Percentiles rank a stretch among this genome's conserved stretches.
phyloP scores from a whole-genome alignment of 2,113 vertebrate species.

The Chinchilla lanigera region DNA sequence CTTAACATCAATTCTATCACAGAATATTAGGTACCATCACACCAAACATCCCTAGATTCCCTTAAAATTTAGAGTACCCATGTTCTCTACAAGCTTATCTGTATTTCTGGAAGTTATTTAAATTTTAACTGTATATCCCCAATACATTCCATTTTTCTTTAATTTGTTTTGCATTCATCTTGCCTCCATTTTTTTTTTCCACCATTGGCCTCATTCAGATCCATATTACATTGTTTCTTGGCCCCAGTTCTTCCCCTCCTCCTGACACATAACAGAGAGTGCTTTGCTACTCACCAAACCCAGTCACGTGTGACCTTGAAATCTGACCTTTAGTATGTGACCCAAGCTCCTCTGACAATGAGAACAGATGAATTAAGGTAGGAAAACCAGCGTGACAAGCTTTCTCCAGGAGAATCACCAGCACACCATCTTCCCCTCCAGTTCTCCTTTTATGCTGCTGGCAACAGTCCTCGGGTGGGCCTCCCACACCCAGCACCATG shows the following conservation, averaged over 20 bases:
- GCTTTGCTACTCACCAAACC: neutral
- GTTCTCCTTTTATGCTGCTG: neutral
- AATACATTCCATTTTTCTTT: conserved; percentile 28
- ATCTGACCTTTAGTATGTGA: neutral
- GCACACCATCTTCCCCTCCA: neutral
- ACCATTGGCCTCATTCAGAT: neutral
- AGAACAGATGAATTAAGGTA: neutral
- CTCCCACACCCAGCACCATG: neutral
- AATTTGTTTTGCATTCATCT: neutral
- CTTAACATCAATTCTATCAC: neutral
- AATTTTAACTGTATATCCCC: neutral
- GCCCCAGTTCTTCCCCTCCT: neutral
- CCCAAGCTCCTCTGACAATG: neutral
- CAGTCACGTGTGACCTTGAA: neutral
- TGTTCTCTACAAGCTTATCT: neutral
- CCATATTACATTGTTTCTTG: neutral
- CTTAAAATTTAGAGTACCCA: neutral
- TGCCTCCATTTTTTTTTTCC: conserved; percentile 14
- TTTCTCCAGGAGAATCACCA: neutral
- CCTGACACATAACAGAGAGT: neutral
- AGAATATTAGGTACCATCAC: neutral
- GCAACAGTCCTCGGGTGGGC: neutral
- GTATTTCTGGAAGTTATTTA: neutral
- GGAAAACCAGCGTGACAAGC: neutral
- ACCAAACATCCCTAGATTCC: neutral